Evolutionary conservation across 2,113 vertebrate species (phyloP).

Genomic region (Cebus imitator): DNA sequence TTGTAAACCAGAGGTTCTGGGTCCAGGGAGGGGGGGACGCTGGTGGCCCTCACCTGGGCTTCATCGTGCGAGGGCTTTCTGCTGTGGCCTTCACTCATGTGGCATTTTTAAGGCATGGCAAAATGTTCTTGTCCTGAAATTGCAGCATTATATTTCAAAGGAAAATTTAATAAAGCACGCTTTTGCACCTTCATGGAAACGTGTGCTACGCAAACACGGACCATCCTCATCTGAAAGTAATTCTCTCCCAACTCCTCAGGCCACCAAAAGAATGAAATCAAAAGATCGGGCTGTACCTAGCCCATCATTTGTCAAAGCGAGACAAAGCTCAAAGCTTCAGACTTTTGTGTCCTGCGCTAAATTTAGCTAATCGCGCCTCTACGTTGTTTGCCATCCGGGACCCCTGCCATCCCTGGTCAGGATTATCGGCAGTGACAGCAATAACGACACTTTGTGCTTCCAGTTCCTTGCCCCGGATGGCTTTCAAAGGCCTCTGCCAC

Average conservation of each 20-base stretch:
- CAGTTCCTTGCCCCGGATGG: neutral
- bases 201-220: conserved; percentile 14
- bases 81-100: neutral
- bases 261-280: conserved; percentile 50
- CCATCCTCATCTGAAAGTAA: conserved; percentile 55
- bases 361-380: conserved; percentile 57
- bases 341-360: conserved; percentile 58
- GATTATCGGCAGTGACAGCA: neutral
- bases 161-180: conserved; percentile 36
- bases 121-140: conserved; percentile 33
- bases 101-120: conserved; percentile 26
- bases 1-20: neutral
- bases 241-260: conserved; percentile 41
- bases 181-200: neutral
- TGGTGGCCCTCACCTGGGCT: neutral
- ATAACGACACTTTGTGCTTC: neutral
- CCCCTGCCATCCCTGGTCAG: neutral
- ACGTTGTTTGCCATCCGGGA: neutral
- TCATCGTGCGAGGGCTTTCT: neutral
- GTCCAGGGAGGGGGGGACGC: rapidly evolving
- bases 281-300: neutral
- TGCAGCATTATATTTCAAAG: conserved; percentile 58
- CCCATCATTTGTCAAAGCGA: conserved; percentile 42
- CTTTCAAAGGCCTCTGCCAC: conserved; percentile 26
- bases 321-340: conserved; percentile 31